phyloP scores from a whole-genome alignment of 2,113 vertebrate genomes.

The Coryphaenoides rupestris region DNA sequence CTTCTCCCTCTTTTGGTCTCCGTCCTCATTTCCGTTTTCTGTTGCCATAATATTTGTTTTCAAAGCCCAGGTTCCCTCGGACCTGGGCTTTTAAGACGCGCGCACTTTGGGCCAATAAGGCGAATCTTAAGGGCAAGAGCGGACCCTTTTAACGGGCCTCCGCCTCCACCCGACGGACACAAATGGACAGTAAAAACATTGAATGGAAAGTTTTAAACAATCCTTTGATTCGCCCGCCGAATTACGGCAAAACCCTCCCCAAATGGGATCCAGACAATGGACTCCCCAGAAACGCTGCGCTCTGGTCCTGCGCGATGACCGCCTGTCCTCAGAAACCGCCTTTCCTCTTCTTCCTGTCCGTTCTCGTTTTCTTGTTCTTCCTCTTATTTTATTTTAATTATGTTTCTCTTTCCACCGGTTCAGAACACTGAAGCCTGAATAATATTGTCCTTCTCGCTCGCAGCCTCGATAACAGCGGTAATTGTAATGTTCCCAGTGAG shows the following conservation, averaged over 20 bases:
- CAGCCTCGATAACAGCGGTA: too few relatives aligned
- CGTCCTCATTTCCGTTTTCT: not conserved
- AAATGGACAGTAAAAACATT: conserved; percentile 45
- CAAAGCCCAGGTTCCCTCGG: not conserved
- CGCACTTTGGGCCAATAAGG: not conserved
- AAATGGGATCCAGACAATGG: not conserved
- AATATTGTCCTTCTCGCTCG: too few relatives aligned
- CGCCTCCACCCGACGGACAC: conserved; percentile 18
- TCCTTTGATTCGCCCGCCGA: conserved; percentile 48
- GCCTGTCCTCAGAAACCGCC: conserved; percentile 37
- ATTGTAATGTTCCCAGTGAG: too few relatives aligned
- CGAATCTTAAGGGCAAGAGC: not conserved
- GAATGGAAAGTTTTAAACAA: conserved; percentile 39
- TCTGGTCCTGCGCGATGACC: conserved; percentile 45
- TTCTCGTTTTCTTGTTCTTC: too few relatives aligned
- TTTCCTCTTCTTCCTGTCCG: too few relatives aligned
- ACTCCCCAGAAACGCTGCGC: conserved; percentile 30
- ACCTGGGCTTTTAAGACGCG: not conserved
- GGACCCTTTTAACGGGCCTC: not conserved
- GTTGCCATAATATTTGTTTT: not conserved
- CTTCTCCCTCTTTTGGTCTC: not conserved
- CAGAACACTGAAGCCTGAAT: too few relatives aligned
- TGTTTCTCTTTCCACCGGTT: too few relatives aligned
- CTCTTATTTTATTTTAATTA: too few relatives aligned
- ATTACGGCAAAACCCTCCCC: not conserved